phyloP scores from a whole-genome alignment of 2,797 vertebrate species.

The Decapterus maruadsi region DNA sequence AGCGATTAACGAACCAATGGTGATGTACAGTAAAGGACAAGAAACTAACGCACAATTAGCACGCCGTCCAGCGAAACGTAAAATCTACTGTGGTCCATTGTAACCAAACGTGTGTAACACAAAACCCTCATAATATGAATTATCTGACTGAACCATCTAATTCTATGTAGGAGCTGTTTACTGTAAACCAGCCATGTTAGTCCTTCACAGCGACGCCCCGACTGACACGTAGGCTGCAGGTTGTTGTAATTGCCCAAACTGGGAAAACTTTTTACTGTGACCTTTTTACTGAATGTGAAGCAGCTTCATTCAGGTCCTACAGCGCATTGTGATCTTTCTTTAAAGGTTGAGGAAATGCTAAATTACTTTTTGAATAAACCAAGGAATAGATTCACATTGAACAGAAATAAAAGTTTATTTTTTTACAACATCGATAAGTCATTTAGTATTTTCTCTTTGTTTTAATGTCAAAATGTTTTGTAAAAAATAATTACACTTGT shows the following conservation, averaged over 20 bases:
- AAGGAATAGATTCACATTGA: background rate
- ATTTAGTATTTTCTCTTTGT: conserved; percentile 17
- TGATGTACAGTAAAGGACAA: background rate
- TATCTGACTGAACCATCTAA: conserved; percentile 8
- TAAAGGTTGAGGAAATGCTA: background rate
- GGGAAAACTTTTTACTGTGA: conserved; percentile 44
- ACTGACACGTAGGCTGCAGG: background rate
- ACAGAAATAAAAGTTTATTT: background rate
- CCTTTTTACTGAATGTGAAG: conserved; percentile 26
- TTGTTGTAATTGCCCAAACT: conserved; percentile 2
- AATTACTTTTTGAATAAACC: background rate
- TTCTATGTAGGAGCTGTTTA: background rate
- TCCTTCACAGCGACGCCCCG: conserved; percentile 16
- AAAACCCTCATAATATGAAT: background rate
- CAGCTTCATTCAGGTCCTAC: conserved; percentile 1
- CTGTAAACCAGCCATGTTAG: conserved; percentile 38
- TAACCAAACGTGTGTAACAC: background rate
- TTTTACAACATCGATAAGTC: background rate
- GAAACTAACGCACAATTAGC: background rate
- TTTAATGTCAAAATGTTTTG: conserved; percentile 27
- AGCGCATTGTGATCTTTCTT: background rate
- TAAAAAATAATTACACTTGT: background rate
- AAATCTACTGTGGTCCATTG: background rate
- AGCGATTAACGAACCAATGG: background rate
- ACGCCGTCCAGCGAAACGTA: background rate